These are phyloP conservation scores for Rhodophaea formosa DNA, from an alignment of 2,888 invertebrate species.

Conservation along the genomic window DNA sequence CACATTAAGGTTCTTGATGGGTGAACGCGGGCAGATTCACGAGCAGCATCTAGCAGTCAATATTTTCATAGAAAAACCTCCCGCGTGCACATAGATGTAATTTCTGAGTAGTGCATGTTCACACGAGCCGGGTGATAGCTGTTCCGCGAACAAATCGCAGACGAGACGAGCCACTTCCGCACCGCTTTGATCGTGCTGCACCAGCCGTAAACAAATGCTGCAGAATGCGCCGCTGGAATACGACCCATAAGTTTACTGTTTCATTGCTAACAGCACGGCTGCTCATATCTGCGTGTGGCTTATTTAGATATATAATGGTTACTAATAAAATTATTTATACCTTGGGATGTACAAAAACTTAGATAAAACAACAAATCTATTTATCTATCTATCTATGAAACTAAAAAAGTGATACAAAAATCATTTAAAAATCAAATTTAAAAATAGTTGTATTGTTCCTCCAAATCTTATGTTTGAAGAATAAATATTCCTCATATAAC, in stretches of 20 bases:
- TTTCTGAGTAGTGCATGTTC: slow-evolving; percentile 26
- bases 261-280: background rate
- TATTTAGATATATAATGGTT: too few species aligned
- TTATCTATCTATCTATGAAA: too few species aligned
- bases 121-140: slow-evolving; percentile 45
- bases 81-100: background rate
- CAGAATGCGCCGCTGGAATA: background rate
- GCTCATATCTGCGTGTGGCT: background rate
- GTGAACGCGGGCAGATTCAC: too few species aligned
- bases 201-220: slow-evolving; percentile 22
- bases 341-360: background rate
- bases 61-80: too few species aligned
- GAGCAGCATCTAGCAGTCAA: too few species aligned
- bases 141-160: slow-evolving; percentile 63
- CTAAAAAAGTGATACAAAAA: too few species aligned
- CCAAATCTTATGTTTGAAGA: too few species aligned
- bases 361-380: too few species aligned
- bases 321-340: background rate
- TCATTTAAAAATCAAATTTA: too few species aligned
- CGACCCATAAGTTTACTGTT: background rate
- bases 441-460: too few species aligned
- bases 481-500: too few species aligned
- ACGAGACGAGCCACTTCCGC: slow-evolving; percentile 51
- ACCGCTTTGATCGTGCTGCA: slow-evolving; percentile 44
- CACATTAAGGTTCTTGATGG: too few species aligned